Base-by-base conservation (phyloP, 2,888 invertebrate species). In the Gibbula magus region DNA sequence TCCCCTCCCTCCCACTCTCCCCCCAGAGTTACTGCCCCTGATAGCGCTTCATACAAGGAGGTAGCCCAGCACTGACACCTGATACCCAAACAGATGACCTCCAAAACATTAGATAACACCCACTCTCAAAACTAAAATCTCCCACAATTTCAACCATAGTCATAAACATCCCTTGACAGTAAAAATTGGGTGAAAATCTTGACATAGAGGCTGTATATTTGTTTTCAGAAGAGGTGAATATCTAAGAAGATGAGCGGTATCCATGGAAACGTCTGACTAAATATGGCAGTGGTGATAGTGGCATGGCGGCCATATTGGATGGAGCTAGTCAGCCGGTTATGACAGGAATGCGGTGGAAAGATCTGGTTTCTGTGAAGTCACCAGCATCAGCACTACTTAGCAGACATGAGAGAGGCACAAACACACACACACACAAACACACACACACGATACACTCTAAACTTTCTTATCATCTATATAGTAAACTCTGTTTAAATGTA, bases 191-290 rank as follows among this genome's bases (percentile, higher is more conserved):
- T 45, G 13, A 45, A 35, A 45, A 45, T 45, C 8, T 45, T 45
- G 45, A 45, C 8, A 10, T 45, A 45, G 5, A 45, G 45, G 45
- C 45, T 45, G 13, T 45, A 45, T 10, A 45, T 45, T 45, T 45
- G 45, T 29, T 61, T 61, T 61, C 61, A 61, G 61, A 61, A 25
- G 25, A 29, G 61, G 25, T 61, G 25, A 61, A 61, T 22, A 29
- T 61, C 61, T 70, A n/a, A 35, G 70, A 70, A 10, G 70, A 39
- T 35, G 70, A 39, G 70, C 32, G 29, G 70, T 32, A 70, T 16
- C 70, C 70, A 70, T 70, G 70, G 70, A 35, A n/a, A 70, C 70
- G 39, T 39, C 70, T 70, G 70, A 70, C 70, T 70, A 70, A 70
- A 70, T 70, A 70, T 70, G 70, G 70, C 70, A 70, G 32, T 70